A percentile compares a stretch with the other conserved stretches of the same genome.
These are phyloP conservation scores for Ceraclea dissimilis DNA, from an alignment of 2,888 invertebrate species.

Conservation along the genomic window DNA sequence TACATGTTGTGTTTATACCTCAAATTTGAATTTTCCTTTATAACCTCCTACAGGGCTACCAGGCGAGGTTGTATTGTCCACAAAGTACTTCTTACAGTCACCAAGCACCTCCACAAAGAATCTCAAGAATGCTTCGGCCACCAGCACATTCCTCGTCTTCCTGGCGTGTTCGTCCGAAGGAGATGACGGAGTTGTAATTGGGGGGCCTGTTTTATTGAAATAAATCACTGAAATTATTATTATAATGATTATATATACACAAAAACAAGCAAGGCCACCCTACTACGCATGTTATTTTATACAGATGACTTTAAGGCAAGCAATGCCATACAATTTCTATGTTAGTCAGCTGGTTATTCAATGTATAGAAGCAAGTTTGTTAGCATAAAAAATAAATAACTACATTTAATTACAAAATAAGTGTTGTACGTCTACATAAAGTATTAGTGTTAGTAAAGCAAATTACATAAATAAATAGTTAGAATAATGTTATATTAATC, in stretches of 20 bases:
- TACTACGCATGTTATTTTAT: neutral
- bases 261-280: neutral
- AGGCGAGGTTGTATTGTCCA: slow-evolving; percentile 26
- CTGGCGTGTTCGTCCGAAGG: slow-evolving; percentile 39
- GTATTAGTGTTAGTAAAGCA: too few species aligned
- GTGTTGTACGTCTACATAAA: too few species aligned
- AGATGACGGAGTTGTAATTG: slow-evolving; percentile 33
- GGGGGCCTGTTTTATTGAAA: slow-evolving; percentile 18
- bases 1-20: neutral
- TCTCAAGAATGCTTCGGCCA: slow-evolving; percentile 70
- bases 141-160: slow-evolving; percentile 58
- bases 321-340: too few species aligned
- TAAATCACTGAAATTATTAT: slow-evolving; percentile 3
- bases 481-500: too few species aligned
- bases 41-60: neutral
- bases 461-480: too few species aligned
- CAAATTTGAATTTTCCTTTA: neutral
- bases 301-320: neutral
- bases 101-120: slow-evolving; percentile 72
- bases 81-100: slow-evolving; percentile 56
- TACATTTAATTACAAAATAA: too few species aligned
- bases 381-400: too few species aligned
- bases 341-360: too few species aligned
- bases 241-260: neutral
- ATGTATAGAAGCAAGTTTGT: too few species aligned